Conservation (phyloP, 2,113 vertebrate species). For the Lethenteron camtschaticum region DNA sequence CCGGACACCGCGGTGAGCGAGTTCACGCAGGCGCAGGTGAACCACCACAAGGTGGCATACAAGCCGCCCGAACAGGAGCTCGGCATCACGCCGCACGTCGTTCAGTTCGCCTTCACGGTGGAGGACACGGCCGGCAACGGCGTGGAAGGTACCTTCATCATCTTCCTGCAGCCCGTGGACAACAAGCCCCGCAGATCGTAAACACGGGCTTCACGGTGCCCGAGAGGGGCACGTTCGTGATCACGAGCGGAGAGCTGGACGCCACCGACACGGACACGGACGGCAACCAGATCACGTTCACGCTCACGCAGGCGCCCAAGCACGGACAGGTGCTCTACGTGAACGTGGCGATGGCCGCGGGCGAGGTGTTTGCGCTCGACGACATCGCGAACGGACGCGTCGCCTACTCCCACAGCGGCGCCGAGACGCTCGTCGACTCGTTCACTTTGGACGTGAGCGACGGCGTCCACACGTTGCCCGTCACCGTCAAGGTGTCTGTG, state of each 20-base stretch:
- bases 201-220: constrained; percentile 20
- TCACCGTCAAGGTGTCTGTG: constrained; percentile 18
- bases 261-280: constrained; percentile 44
- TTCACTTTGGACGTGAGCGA: constrained; percentile 22
- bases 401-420: constrained; percentile 23
- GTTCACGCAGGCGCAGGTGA: constrained; percentile 26
- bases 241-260: constrained; percentile 27
- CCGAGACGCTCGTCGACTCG: constrained; percentile 16
- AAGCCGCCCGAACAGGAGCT: constrained; percentile 17
- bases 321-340: constrained; percentile 33
- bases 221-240: constrained; percentile 16
- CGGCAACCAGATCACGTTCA: constrained; percentile 31
- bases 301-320: constrained; percentile 20
- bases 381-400: constrained; percentile 29
- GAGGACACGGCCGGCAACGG: constrained; percentile 21
- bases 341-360: constrained; percentile 29
- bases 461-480: constrained; percentile 16
- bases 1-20: constrained; percentile 11
- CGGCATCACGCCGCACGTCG: constrained; percentile 17
- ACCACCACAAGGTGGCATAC: constrained; percentile 23
- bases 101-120: constrained; percentile 22
- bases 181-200: constrained; percentile 21
- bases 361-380: constrained; percentile 33
- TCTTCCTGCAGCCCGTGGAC: constrained; percentile 22
- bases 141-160: constrained; percentile 17